phyloP scores from a whole-genome alignment of 2,797 vertebrate genomes.

The Rachycentron canadum region DNA sequence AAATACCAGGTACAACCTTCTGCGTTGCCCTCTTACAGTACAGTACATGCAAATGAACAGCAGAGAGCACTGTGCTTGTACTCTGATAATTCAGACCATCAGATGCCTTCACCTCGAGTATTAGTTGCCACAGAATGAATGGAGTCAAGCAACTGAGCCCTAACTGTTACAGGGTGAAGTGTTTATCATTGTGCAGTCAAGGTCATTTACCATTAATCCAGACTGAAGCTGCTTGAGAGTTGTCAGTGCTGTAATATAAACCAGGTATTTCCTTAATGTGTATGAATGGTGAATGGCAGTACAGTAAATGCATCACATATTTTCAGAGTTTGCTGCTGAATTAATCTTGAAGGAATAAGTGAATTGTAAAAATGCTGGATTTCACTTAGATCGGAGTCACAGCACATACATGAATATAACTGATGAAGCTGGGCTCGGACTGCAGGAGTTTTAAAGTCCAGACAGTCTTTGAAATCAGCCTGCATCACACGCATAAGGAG shows the following conservation, averaged over 20 bases:
- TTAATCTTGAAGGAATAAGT: background rate
- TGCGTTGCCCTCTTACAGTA: background rate
- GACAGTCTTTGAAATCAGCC: too few species aligned
- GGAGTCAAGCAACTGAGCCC: background rate
- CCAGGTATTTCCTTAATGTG: background rate
- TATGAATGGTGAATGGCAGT: background rate
- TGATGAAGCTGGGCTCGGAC: too few species aligned
- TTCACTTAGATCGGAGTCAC: background rate
- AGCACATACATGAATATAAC: background rate
- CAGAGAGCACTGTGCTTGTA: slow-evolving; percentile 52
- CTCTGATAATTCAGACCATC: slow-evolving; percentile 8
- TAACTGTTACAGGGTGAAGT: background rate
- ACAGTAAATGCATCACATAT: too few species aligned
- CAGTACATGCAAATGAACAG: slow-evolving; percentile 51
- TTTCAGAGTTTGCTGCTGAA: too few species aligned
- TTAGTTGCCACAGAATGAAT: background rate
- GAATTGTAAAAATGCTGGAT: background rate
- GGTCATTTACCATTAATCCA: background rate
- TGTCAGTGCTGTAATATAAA: background rate
- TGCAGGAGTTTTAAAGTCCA: too few species aligned
- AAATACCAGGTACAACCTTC: slow-evolving; percentile 34
- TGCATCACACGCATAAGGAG: too few species aligned
- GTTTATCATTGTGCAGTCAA: background rate
- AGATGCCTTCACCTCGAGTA: background rate
- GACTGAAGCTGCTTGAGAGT: background rate